Base-by-base conservation (phyloP, 2,113 vertebrate species). In the Rhodinocichla rosea region DNA sequence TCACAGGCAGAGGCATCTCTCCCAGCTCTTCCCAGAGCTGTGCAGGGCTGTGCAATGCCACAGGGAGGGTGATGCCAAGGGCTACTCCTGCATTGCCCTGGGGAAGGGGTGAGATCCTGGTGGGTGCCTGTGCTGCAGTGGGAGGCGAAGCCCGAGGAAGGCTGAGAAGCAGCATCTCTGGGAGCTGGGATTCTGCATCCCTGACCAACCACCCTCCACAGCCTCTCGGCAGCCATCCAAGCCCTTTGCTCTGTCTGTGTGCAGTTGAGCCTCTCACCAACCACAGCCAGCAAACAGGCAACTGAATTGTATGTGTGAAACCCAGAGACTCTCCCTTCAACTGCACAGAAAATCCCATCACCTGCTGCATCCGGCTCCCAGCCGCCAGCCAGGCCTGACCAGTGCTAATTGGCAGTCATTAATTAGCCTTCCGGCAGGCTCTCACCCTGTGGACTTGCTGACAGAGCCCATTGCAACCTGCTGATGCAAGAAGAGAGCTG, bases 81-180 rank as follows among this genome's bases (percentile, higher is more conserved):
- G 56, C n/a, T 62, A 2, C 24, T 71, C 73, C 57, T 37, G 28
- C 10, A 5, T 10, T 63, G 67, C 32, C 20, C 47, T 2, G 3
- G 32, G 52, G 18, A 86, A 67, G 20, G 32, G 9, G 7, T 3
- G 3, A 75, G 18, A 53, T 68, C 27, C 59, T 3, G 1, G 13
- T 1, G 4, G 11, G 23, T 0, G 0, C 28, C 37, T 40, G 20
- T 52, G 42, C 53, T 76, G 63, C 8, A 11, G 37, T 23, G n/a
- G 24, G n/a, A 63, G 28, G 35, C 1, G 0, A 67, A 73, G 55
- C 30, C 35, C 73, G 15, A 59, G 39, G n/a, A 80, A 76, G 73
- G 15, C 27, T 76, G 40, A 88, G 62, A 56, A 87, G 42, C 30
- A 83, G 57, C 78, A 63, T 35, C 42, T 73, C 53, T 40, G 53